These are phyloP conservation scores for Lumbricus terrestris DNA, from an alignment of 2,888 invertebrate species.

Conservation along the genomic window DNA sequence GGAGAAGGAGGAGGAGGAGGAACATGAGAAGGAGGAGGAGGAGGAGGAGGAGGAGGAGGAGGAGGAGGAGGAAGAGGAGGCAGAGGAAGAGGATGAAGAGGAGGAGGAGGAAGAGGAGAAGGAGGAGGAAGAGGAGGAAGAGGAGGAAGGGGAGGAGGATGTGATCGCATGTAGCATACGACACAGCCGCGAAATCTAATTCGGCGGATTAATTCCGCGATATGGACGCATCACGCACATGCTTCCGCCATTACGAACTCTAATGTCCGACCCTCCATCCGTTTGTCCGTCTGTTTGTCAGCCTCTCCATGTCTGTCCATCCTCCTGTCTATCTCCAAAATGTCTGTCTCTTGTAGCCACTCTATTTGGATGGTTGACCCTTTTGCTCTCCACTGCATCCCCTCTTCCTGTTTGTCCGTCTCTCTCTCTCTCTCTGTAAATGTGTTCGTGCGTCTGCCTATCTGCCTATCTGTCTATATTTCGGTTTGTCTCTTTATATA, in stretches of 20 bases:
- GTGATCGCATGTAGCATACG: not conserved
- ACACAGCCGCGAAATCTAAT: conserved; percentile 6
- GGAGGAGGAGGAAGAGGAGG: not conserved
- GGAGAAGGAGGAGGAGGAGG: too few species aligned
- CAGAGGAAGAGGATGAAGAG: too few species aligned
- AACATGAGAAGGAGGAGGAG: too few species aligned
- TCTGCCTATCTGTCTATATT: too few species aligned
- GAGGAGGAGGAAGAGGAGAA: too few species aligned
- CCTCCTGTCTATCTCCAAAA: not conserved
- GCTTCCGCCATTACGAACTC: not conserved
- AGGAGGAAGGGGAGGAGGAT: not conserved
- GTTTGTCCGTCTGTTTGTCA: not conserved
- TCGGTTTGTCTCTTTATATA: too few species aligned
- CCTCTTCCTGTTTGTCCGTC: not conserved
- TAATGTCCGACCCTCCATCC: not conserved
- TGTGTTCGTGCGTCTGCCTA: not conserved
- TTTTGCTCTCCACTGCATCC: not conserved
- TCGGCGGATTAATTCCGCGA: conserved; percentile 16
- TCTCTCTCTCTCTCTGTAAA: not conserved
- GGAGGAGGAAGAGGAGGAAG: too few species aligned
- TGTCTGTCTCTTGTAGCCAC: too few species aligned
- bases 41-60: not conserved
- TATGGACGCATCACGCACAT: not conserved
- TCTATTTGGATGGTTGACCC: not conserved
- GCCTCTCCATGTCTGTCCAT: not conserved